These are phyloP conservation scores for Ptychochromis oligacanthus DNA, from an alignment of 2,113 vertebrate species.

Conservation along the genomic window DNA sequence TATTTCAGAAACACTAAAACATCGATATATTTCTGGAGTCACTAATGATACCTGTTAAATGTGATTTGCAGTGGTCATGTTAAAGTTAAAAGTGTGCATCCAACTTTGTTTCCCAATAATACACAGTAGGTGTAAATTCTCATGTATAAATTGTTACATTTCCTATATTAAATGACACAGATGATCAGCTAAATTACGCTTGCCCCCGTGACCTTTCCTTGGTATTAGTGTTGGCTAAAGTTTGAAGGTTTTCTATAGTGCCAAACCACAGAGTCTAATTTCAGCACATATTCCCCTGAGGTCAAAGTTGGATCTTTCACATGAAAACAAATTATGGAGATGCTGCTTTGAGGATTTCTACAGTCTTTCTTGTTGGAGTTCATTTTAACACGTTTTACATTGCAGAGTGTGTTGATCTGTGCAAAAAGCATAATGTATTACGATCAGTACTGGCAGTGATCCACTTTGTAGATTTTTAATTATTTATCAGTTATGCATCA, in stretches of 20 bases:
- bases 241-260: conserved; percentile 19
- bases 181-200: conserved; percentile 47
- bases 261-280: conserved; percentile 55
- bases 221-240: conserved; percentile 51
- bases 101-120: conserved; percentile 22
- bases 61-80: conserved; percentile 34
- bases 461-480: conserved; percentile 54
- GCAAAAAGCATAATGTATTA: conserved; percentile 25
- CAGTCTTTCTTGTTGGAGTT: background rate
- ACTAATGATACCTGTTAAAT: conserved; percentile 53
- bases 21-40: conserved; percentile 40
- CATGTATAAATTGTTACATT: conserved; percentile 37
- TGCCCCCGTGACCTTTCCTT: conserved; percentile 33
- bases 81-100: conserved; percentile 1
- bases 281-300: conserved; percentile 40
- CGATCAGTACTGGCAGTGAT: conserved; percentile 47
- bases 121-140: conserved; percentile 45
- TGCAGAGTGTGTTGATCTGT: conserved; percentile 22
- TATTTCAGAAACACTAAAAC: conserved; percentile 47
- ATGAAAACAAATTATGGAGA: conserved; percentile 37
- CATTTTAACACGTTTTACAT: conserved; percentile 9
- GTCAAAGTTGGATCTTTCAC: conserved; percentile 46
- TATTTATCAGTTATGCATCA: conserved; percentile 48
- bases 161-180: conserved; percentile 36
- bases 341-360: conserved; percentile 13